Percentiles rank a stretch among this genome's conserved stretches.
Conservation (phyloP, 1,140 invertebrate species). For the Panonychus citri region DNA sequence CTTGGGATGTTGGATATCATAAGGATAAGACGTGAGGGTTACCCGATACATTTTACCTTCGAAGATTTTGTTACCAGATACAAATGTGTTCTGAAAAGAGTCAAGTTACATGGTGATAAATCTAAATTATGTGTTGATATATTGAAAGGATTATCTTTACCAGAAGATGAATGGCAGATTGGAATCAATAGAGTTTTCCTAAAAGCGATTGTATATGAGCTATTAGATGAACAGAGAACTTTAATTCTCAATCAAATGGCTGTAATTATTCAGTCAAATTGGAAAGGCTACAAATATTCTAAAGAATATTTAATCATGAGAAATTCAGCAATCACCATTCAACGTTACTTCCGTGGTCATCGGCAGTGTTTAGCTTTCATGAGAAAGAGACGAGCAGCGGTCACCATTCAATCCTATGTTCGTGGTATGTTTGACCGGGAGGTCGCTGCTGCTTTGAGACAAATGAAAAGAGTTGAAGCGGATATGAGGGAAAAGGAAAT, state of each 20-base stretch:
- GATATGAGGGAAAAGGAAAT: conserved; percentile 20
- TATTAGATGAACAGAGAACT: conserved; percentile 52
- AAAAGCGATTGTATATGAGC: conserved; percentile 54
- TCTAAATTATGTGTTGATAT: conserved; percentile 16
- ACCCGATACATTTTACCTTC: conserved; percentile 60
- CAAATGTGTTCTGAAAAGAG: conserved; percentile 29
- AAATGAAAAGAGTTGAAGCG: conserved; percentile 74
- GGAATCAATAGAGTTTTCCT: conserved; percentile 76
- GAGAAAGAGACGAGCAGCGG: conserved; percentile 50
- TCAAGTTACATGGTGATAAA: conserved; percentile 3
- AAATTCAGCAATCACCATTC: conserved; percentile 49
- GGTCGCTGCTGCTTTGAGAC: conserved; percentile 52
- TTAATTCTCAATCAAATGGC: conserved; percentile 42
- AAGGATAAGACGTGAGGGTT: conserved; percentile 55
- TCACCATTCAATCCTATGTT: conserved; percentile 63
- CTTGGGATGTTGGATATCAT: conserved; percentile 91
- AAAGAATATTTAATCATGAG: conserved; percentile 43
- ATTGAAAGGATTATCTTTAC: conserved; percentile 34
- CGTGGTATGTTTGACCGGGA: conserved; percentile 63
- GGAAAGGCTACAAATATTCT: conserved; percentile 34
- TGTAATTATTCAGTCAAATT: conserved; percentile 51
- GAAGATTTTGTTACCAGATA: conserved; percentile 54
- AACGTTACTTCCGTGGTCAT: conserved; percentile 66
- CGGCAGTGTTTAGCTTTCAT: conserved; percentile 56
- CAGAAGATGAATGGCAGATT: conserved; percentile 60